Evolutionary conservation across 2,113 vertebrate species (phyloP).

Genomic region (Reinhardtius hippoglossoides): DNA sequence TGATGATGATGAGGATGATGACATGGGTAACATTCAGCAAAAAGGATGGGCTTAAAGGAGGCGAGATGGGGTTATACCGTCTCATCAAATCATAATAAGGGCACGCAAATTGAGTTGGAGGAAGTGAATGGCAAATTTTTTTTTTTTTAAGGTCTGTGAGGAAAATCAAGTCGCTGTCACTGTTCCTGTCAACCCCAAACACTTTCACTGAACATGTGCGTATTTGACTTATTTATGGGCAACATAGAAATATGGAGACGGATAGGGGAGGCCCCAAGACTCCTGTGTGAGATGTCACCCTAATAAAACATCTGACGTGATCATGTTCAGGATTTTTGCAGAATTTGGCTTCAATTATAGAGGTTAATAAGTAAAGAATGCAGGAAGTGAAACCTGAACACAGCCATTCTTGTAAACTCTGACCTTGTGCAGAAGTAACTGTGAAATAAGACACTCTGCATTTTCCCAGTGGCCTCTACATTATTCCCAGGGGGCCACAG

Average conservation of each 20-base stretch:
- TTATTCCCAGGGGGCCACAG: background rate
- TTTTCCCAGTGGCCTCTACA: too few species aligned
- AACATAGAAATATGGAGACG: too few species aligned
- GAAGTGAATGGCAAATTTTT: background rate
- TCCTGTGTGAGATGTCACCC: too few species aligned
- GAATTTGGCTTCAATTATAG: slow-evolving; percentile 1
- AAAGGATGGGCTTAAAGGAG: slow-evolving; percentile 68
- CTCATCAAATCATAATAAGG: slow-evolving; percentile 70
- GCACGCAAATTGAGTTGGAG: slow-evolving; percentile 45
- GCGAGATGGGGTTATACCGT: slow-evolving; percentile 57
- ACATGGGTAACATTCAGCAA: slow-evolving; percentile 57
- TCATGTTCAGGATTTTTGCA: background rate
- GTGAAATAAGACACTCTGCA: background rate
- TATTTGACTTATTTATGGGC: too few species aligned
- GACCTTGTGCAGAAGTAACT: background rate
- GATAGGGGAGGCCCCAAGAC: too few species aligned
- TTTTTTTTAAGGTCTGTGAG: too few species aligned
- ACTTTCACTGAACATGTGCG: slow-evolving; percentile 38
- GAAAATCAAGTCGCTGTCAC: slow-evolving; percentile 61
- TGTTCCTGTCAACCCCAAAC: slow-evolving; percentile 27
- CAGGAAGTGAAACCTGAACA: slow-evolving; percentile 61
- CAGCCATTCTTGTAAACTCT: background rate
- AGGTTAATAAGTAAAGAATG: slow-evolving; percentile 4
- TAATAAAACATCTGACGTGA: too few species aligned
- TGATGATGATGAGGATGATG: slow-evolving; percentile 74